phyloP scores from a whole-genome alignment of 2,888 invertebrate species.

The Lasiommata megera region DNA sequence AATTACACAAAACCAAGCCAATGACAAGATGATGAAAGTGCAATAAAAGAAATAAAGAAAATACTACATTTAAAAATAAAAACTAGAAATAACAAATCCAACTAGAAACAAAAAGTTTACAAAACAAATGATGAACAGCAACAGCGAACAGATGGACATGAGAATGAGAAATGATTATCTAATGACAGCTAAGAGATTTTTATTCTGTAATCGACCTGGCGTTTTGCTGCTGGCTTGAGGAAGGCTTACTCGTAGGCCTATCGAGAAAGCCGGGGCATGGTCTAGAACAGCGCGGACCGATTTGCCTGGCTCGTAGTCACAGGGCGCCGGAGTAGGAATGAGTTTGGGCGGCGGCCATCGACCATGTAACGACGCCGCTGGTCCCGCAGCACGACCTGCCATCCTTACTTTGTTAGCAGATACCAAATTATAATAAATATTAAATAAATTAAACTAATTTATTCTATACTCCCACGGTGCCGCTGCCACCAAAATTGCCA shows the following conservation, averaged over 20 bases:
- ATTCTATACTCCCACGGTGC: no score
- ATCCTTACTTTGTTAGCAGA: conserved; percentile 17
- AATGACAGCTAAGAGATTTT: not conserved
- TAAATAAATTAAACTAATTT: no score
- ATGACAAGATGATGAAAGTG: not conserved
- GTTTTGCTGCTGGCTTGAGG: conserved; percentile 68
- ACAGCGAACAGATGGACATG: not conserved
- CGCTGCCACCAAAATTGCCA: no score
- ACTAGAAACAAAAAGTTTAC: not conserved
- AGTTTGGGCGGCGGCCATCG: conserved; percentile 86
- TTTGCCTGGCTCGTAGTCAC: conserved; percentile 92
- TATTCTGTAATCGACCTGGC: conserved; percentile 70
- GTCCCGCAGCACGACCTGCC: conserved; percentile 85
- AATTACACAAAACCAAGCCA: not conserved
- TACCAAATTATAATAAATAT: no score
- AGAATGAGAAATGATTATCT: not conserved
- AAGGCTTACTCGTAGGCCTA: conserved; percentile 78
- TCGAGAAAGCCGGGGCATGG: conserved; percentile 83
- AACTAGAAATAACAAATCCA: not conserved
- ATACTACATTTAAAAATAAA: not conserved
- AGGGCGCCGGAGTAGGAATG: conserved; percentile 91
- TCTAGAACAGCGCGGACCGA: conserved; percentile 79
- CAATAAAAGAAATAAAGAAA: not conserved
- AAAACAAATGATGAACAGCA: not conserved
- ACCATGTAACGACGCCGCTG: conserved; percentile 90